Percentiles rank a stretch among this genome's conserved stretches.
Conservation (phyloP, 2,888 invertebrate species). For the Sphaeridia pumilis region DNA sequence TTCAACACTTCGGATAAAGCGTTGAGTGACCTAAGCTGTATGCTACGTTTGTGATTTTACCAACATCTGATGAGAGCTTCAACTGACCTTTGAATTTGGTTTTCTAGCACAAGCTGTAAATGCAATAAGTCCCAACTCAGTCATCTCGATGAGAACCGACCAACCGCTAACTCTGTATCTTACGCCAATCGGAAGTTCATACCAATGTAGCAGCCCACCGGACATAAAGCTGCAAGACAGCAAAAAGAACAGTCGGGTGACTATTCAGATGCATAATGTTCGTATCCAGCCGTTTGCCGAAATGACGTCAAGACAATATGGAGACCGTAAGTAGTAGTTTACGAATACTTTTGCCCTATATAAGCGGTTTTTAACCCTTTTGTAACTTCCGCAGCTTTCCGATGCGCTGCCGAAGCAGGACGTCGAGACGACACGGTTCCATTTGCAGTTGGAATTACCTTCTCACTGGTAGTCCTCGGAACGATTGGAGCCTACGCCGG, state of each 20-base stretch:
- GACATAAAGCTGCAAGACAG: slow-evolving; percentile 47
- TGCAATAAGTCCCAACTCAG: slow-evolving; percentile 6
- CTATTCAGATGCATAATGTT: slow-evolving; percentile 54
- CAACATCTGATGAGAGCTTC: not conserved
- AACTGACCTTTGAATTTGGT: not conserved
- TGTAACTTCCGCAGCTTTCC: slow-evolving; percentile 50
- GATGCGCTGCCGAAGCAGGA: slow-evolving; percentile 48
- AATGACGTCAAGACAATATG: slow-evolving; percentile 56
- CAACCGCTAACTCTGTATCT: slow-evolving; percentile 50
- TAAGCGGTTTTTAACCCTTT: too few species aligned
- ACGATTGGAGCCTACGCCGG: slow-evolving; percentile 75
- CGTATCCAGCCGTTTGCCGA: slow-evolving; percentile 77
- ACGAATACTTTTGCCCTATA: not conserved
- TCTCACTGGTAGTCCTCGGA: slow-evolving; percentile 67
- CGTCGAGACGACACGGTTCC: slow-evolving; percentile 69
- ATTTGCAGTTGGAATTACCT: slow-evolving; percentile 66
- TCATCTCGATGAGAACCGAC: slow-evolving; percentile 27
- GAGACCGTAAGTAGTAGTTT: slow-evolving; percentile 41
- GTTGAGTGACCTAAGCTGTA: slow-evolving; percentile 45
- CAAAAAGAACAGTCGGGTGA: slow-evolving; percentile 45
- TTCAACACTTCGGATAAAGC: slow-evolving; percentile 52
- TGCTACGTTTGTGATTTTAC: slow-evolving; percentile 23
- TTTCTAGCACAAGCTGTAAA: not conserved
- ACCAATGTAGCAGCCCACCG: slow-evolving; percentile 56
- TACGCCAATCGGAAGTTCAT: slow-evolving; percentile 77